A percentile compares a stretch with the other conserved stretches of the same genome.
Evolutionary conservation across 2,888 invertebrate species (phyloP).

Genomic region (Pollenia amentaria): DNA sequence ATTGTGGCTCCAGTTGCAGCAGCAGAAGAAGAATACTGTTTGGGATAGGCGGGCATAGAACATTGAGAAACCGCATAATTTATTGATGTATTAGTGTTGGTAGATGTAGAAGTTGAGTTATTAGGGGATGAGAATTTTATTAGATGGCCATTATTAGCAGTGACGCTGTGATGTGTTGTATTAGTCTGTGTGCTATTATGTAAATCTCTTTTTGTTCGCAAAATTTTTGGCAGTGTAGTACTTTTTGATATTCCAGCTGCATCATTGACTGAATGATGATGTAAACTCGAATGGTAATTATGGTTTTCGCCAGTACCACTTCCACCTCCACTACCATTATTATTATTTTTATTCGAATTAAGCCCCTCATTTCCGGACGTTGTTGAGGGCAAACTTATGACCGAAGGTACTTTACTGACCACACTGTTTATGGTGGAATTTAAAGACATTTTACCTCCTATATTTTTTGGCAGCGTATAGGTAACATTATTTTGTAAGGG

Average conservation of each 20-base stretch:
- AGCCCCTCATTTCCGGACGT: constrained; percentile 22
- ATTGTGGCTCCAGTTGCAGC: not conserved
- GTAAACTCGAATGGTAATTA: constrained; percentile 4
- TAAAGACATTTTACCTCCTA: constrained; percentile 83
- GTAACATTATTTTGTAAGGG: constrained; percentile 83
- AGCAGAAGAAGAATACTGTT: constrained; percentile 60
- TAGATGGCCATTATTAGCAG: constrained; percentile 43
- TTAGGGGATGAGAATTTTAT: constrained; percentile 50
- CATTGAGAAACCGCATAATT: constrained; percentile 78
- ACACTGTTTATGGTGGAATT: constrained; percentile 84
- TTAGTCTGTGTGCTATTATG: constrained; percentile 59
- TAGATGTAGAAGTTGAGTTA: constrained; percentile 41
- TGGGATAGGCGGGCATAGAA: constrained; percentile 81
- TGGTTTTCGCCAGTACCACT: constrained; percentile 56
- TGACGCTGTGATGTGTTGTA: constrained; percentile 33
- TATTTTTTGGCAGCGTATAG: constrained; percentile 84
- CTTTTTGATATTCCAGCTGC: constrained; percentile 74
- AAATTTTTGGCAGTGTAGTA: constrained; percentile 83
- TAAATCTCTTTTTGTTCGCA: constrained; percentile 79
- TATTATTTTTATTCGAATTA: constrained; percentile 60
- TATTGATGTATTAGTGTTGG: constrained; percentile 29
- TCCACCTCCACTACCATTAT: constrained; percentile 11
- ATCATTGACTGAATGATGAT: constrained; percentile 30
- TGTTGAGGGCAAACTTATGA: constrained; percentile 83
- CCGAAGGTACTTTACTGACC: constrained; percentile 84